Evolutionary conservation across 2,797 vertebrate genomes (phyloP), one percentile per base, ranked within the genome.

Genomic region (Tapirus indicus): DNA sequence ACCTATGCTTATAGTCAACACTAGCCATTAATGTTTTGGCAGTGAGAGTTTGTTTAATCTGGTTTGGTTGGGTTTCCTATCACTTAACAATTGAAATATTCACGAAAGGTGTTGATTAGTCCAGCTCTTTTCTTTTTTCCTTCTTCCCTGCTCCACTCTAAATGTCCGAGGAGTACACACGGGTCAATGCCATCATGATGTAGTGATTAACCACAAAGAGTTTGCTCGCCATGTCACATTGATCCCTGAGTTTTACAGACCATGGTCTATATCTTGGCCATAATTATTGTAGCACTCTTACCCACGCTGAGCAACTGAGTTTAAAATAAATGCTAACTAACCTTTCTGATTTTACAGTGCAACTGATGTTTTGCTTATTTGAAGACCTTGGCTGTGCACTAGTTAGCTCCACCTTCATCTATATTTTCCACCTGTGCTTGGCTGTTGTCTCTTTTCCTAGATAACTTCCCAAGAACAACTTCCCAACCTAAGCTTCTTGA

Each of bases 51-150:
- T 85, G 21, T 77, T 87, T 38, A 69, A 97, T 71, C 16, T 35
- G 38, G 16, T 66, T 97, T 94, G 54, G 20, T 35, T 89, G 32
- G 47, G n/a, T 52, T 87, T 93, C n/a, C 78, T 78, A 32, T 49
- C 27, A 49, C 23, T 77, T 77, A 64, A 52, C 10, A 80, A n/a
- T 7, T 71, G 49, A 96, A 91, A 89, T 62, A 71, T 8, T 86
- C 17, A 8, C 47, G 25, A 84, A 68, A 71, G 7, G 8, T 49
- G 2, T 35, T 58, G 64, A 62, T 74, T 56, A 56, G 32, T 82
- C 21, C 58, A 74, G 12, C 11, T 49, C 25, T 68, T 92, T 54
- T 77, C 25, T 60, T 5, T 60, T 69, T 79, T 10, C 66, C 68
- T 71, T 84, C 29, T 69, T 52, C 58, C 18, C 18, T 68, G 11